Conservation (phyloP, 2,888 invertebrate genomes). For the Melanotus villosus region DNA sequence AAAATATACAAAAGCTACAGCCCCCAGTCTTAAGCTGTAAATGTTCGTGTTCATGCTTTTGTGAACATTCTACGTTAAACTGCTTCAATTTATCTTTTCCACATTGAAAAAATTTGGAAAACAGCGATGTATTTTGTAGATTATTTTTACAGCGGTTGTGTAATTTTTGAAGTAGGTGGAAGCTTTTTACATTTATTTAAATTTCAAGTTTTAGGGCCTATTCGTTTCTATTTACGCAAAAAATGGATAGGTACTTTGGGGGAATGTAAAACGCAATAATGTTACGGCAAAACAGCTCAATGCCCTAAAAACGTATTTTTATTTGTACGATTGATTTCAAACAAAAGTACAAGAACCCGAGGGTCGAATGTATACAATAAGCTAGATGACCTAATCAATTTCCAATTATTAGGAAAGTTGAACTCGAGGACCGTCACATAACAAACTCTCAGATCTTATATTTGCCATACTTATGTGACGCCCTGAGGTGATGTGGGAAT, state of each 20-base stretch:
- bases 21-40: not conserved
- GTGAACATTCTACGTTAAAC: not conserved
- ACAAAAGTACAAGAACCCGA: not conserved
- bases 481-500: conserved; percentile 52
- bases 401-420: not conserved
- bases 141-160: not conserved
- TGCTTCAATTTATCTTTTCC: not conserved
- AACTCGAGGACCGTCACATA: not conserved
- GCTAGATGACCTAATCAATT: conserved; percentile 7
- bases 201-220: not conserved
- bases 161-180: not conserved
- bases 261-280: too few relatives aligned
- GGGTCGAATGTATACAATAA: not conserved
- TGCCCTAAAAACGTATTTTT: too few relatives aligned
- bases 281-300: too few relatives aligned
- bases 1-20: conserved; percentile 4
- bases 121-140: not conserved
- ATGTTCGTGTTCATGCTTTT: conserved; percentile 1
- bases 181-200: not conserved
- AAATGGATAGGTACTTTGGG: too few relatives aligned
- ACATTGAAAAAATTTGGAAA: not conserved
- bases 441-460: conserved; percentile 7
- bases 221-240: not conserved
- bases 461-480: conserved; percentile 33
- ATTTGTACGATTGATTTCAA: too few relatives aligned